Evolutionary conservation across 2,888 invertebrate species (phyloP).

Genomic region (Plusia festucae): DNA sequence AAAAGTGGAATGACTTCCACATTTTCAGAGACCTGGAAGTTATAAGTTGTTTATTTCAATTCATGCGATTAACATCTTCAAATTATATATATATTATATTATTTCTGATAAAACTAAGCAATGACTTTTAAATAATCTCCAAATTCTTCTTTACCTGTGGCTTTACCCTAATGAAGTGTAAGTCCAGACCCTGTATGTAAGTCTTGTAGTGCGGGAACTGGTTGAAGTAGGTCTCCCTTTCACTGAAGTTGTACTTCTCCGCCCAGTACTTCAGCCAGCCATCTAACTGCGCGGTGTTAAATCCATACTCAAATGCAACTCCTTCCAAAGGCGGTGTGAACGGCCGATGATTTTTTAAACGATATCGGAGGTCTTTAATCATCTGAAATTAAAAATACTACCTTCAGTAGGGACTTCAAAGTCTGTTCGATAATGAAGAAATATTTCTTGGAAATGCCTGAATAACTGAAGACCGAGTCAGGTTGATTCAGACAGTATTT

Average conservation of each 20-base stretch:
- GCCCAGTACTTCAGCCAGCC: slow-evolving; percentile 94
- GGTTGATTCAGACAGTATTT: too few species aligned
- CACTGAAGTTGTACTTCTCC: slow-evolving; percentile 90
- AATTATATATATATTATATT: too few species aligned
- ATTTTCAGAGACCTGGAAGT: slow-evolving; percentile 74
- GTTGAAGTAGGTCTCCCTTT: slow-evolving; percentile 92
- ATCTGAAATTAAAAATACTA: too few species aligned
- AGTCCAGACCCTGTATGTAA: slow-evolving; percentile 92
- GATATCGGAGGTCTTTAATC: slow-evolving; percentile 73
- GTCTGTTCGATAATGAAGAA: too few species aligned
- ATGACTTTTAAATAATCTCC: too few species aligned
- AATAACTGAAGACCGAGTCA: too few species aligned
- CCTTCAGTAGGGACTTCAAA: too few species aligned
- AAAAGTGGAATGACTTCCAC: slow-evolving; percentile 90
- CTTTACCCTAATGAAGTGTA: slow-evolving; percentile 91
- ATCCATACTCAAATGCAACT: slow-evolving; percentile 94
- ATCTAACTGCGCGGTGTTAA: slow-evolving; percentile 91
- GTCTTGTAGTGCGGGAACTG: slow-evolving; percentile 93
- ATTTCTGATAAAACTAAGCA: too few species aligned
- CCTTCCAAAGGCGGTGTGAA: slow-evolving; percentile 91
- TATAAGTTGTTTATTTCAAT: too few species aligned
- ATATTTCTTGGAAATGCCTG: too few species aligned
- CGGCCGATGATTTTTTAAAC: slow-evolving; percentile 70
- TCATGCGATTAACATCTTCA: too few species aligned
- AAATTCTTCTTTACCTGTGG: too few species aligned